These are phyloP conservation scores for Eulemur mongoz DNA, from an alignment of 2,797 vertebrate species.

Conservation along the genomic window DNA sequence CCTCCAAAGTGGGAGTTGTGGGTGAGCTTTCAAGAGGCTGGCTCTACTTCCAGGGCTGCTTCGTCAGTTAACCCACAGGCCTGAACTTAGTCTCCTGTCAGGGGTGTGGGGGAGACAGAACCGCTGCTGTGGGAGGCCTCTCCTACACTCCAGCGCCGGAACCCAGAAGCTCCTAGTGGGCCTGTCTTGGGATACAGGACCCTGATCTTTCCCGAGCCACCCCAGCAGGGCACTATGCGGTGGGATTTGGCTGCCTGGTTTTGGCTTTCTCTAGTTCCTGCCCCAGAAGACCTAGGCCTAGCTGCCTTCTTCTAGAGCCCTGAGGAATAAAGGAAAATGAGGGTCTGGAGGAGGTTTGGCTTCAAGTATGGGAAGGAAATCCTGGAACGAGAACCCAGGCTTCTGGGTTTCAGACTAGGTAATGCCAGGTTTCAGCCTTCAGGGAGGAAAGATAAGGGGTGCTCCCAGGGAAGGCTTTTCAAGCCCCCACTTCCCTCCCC, in stretches of 20 bases:
- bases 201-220: background rate
- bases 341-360: background rate
- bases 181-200: background rate
- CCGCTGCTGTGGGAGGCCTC: background rate
- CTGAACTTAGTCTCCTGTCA: background rate
- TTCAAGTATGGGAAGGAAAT: background rate
- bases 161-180: background rate
- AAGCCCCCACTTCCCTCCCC: background rate
- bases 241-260: background rate
- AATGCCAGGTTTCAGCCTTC: background rate
- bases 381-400: background rate
- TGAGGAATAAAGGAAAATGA: background rate
- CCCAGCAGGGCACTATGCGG: background rate
- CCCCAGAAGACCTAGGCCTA: slow-evolving; percentile 2
- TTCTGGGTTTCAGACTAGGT: background rate
- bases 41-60: background rate
- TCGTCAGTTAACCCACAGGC: background rate
- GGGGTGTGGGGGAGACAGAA: background rate
- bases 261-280: background rate
- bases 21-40: background rate
- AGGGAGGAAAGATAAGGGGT: background rate
- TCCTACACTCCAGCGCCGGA: background rate
- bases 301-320: slow-evolving; percentile 83
- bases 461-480: background rate
- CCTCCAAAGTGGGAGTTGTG: background rate